Conservation (phyloP, 2,113 vertebrate genomes). For the Cochlearius cochlearius region DNA sequence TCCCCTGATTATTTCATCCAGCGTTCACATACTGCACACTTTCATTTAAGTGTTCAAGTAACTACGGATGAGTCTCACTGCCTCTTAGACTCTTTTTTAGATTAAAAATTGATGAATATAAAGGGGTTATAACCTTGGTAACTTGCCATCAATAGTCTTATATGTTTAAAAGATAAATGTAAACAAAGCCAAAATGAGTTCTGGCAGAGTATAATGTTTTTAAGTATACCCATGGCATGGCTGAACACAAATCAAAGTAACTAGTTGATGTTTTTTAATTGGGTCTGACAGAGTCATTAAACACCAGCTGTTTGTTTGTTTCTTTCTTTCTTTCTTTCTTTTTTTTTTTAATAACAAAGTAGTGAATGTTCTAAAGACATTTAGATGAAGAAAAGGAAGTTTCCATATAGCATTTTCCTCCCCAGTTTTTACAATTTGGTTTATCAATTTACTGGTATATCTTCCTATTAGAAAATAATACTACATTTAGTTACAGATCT, state of each 20-base stretch:
- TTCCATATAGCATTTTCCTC: neutral
- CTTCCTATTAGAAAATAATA: neutral
- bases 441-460: neutral
- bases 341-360: slow-evolving; percentile 50
- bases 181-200: slow-evolving; percentile 77
- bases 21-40: neutral
- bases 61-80: slow-evolving; percentile 61
- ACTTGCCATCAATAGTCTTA: slow-evolving; percentile 75
- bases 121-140: slow-evolving; percentile 77
- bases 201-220: slow-evolving; percentile 77
- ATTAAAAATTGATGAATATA: slow-evolving; percentile 83
- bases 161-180: slow-evolving; percentile 80
- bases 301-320: slow-evolving; percentile 92
- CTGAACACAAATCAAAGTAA: slow-evolving; percentile 93
- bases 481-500: neutral
- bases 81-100: slow-evolving; percentile 71
- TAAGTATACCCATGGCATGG: slow-evolving; percentile 81
- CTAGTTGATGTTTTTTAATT: slow-evolving; percentile 96
- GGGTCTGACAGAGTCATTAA: slow-evolving; percentile 96
- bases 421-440: neutral
- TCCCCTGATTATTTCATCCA: slow-evolving; percentile 49
- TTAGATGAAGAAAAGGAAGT: slow-evolving; percentile 34
- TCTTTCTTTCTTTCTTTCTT: neutral
- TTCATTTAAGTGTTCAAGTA: slow-evolving; percentile 59
- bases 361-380: slow-evolving; percentile 35